These are phyloP conservation scores for Lepus americanus DNA, from an alignment of 2,113 vertebrate species.

Conservation along the genomic window DNA sequence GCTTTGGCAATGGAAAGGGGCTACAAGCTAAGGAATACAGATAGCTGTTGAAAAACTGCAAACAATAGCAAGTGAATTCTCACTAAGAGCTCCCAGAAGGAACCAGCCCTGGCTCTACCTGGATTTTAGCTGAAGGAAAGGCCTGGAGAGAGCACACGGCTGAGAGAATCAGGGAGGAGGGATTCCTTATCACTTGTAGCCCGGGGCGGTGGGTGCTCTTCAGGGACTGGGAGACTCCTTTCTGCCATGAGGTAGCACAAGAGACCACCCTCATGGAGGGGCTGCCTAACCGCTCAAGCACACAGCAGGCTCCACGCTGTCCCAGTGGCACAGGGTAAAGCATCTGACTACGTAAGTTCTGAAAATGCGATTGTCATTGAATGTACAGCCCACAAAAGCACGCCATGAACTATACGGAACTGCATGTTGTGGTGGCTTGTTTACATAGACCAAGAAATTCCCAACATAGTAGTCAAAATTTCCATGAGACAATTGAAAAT, in stretches of 20 bases:
- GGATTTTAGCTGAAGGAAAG: conserved; percentile 13
- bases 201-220: not conserved
- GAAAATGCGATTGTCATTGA: not conserved
- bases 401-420: not conserved
- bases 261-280: too few species aligned
- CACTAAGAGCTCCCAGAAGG: not conserved
- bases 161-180: not conserved
- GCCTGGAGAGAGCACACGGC: not conserved
- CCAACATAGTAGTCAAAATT: not conserved
- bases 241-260: not conserved
- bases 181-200: not conserved
- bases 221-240: not conserved
- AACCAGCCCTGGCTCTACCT: not conserved
- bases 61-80: not conserved
- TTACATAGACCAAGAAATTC: not conserved
- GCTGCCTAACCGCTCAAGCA: not conserved
- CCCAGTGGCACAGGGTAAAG: not conserved
- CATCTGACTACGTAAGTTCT: not conserved
- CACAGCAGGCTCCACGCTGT: too few species aligned
- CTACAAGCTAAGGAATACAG: not conserved
- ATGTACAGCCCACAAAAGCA: not conserved
- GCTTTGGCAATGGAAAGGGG: not conserved
- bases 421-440: not conserved
- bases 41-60: not conserved
- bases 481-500: not conserved